These are phyloP conservation scores for Rhizoglyphus robini DNA, from an alignment of 1,140 invertebrate species.

Conservation along the genomic window DNA sequence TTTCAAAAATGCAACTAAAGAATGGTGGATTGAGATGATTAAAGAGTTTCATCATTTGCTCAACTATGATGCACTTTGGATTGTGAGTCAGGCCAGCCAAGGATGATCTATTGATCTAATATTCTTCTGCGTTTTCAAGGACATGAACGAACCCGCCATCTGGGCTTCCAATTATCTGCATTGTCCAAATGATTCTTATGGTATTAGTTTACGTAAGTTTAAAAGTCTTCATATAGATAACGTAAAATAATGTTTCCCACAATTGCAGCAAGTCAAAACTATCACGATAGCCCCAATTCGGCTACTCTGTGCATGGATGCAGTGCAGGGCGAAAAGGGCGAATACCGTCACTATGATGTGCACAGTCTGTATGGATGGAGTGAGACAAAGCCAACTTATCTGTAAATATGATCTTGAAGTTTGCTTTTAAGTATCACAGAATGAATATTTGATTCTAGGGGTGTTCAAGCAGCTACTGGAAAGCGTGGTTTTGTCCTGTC, in stretches of 20 bases:
- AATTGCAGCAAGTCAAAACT: background rate
- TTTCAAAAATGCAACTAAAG: too few relatives aligned
- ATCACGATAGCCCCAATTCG: conserved; percentile 34
- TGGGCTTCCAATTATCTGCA: background rate
- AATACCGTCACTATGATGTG: conserved; percentile 49
- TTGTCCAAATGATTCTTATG: background rate
- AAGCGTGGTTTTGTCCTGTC: too few relatives aligned
- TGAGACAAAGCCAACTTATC: conserved; percentile 51
- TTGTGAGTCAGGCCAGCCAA: too few relatives aligned
- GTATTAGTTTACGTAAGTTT: background rate
- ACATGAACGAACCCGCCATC: too few relatives aligned
- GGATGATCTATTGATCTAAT: too few relatives aligned
- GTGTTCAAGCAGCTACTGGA: background rate
- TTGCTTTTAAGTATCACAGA: background rate
- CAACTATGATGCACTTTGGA: too few relatives aligned
- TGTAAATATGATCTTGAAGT: background rate
- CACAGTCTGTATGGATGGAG: conserved; percentile 68
- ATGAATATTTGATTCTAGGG: background rate
- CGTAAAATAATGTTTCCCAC: background rate
- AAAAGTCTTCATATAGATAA: background rate
- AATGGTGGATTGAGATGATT: too few relatives aligned
- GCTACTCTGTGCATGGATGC: conserved; percentile 67
- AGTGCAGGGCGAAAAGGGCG: conserved; percentile 39
- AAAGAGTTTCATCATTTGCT: too few relatives aligned
- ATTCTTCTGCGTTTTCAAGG: too few relatives aligned